A percentile compares a stretch with the other conserved stretches of the same genome.
Conservation (phyloP, 2,888 invertebrate genomes). For the Sminthurinus aureus region DNA sequence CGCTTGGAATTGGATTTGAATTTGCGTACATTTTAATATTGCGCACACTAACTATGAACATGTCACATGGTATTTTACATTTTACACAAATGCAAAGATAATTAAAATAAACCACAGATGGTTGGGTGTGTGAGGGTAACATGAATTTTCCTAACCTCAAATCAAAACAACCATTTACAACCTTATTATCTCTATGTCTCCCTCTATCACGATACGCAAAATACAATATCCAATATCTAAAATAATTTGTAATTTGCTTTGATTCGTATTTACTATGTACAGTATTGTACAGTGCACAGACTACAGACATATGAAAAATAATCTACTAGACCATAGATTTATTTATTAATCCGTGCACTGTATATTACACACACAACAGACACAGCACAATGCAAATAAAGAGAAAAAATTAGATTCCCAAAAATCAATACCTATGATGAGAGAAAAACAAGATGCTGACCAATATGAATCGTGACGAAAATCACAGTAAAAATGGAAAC, state of each 20-base stretch:
- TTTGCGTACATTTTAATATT: no score
- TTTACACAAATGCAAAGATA: not conserved
- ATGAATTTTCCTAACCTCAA: not conserved
- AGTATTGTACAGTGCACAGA: no score
- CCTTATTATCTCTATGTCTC: not conserved
- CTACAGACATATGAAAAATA: no score
- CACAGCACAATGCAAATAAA: not conserved
- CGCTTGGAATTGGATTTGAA: no score
- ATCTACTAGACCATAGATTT: no score
- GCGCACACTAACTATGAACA: no score
- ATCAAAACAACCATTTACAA: not conserved
- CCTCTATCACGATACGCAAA: not conserved
- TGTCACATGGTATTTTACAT: not conserved
- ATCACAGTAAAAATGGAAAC: not conserved
- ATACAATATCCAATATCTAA: not conserved
- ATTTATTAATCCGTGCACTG: no score
- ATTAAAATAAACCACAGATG: not conserved
- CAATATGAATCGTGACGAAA: conserved; percentile 7
- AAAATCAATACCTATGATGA: not conserved
- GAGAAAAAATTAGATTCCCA: not conserved
- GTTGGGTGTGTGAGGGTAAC: not conserved
- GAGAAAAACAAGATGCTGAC: not conserved
- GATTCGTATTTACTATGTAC: no score
- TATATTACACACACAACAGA: no score
- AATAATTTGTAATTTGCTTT: no score